phyloP scores from a whole-genome alignment of 2,888 invertebrate species.

The Epistrophella euchroma region DNA sequence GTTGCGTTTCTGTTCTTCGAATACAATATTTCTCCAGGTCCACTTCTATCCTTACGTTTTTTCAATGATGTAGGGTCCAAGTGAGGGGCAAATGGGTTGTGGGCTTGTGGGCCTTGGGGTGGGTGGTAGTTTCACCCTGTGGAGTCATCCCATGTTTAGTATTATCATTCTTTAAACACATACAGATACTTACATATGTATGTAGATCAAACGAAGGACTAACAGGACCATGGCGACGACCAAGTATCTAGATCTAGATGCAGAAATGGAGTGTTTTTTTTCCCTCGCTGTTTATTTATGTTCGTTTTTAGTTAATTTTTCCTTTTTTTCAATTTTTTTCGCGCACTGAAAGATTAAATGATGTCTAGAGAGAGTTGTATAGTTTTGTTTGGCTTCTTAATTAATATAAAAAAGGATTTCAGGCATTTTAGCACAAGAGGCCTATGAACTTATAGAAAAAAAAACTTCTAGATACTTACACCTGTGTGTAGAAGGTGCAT shows the following conservation, averaged over 20 bases:
- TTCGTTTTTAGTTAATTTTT: constrained; percentile 61
- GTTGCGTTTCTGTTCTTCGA: constrained; percentile 54
- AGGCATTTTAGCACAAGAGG: constrained; percentile 10
- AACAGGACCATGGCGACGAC: constrained; percentile 18
- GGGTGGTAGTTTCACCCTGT: constrained; percentile 53
- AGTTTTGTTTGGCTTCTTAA: constrained; percentile 76
- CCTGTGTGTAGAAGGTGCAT: background rate
- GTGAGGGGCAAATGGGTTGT: constrained; percentile 32
- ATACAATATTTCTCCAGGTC: constrained; percentile 64
- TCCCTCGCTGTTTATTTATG: constrained; percentile 48
- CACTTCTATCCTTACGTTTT: constrained; percentile 27
- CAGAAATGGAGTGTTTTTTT: constrained; percentile 39
- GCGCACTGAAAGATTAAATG: constrained; percentile 63
- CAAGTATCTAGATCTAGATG: constrained; percentile 35
- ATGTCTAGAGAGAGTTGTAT: constrained; percentile 60
- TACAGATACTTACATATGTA: constrained; percentile 58
- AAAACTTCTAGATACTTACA: background rate
- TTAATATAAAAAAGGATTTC: constrained; percentile 60
- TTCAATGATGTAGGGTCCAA: constrained; percentile 55
- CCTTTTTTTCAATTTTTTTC: constrained; percentile 28
- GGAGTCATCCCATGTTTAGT: constrained; percentile 59
- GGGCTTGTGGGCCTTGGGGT: background rate
- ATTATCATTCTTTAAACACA: constrained; percentile 71
- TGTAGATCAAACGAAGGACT: constrained; percentile 57
- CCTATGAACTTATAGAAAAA: constrained; percentile 17